Percentiles rank a stretch among this genome's conserved stretches.
These are phyloP conservation scores for Pocota personata DNA, from an alignment of 2,888 invertebrate genomes.

Conservation along the genomic window DNA sequence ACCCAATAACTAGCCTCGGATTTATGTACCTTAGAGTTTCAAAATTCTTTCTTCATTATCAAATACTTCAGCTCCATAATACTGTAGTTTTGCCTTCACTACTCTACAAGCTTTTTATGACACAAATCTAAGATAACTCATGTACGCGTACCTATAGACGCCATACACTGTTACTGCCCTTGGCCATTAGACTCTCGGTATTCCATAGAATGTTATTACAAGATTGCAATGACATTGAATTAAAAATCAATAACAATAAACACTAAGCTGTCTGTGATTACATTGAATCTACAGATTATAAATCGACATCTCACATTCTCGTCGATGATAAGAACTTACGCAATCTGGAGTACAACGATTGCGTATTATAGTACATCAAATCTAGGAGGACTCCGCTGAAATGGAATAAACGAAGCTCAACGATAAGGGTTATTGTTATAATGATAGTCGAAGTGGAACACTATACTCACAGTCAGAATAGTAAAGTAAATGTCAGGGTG, in stretches of 20 bases:
- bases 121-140: neutral
- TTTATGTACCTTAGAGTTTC: too few species aligned
- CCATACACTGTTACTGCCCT: neutral
- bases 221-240: constrained; percentile 22
- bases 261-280: constrained; percentile 8
- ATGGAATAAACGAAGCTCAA: neutral
- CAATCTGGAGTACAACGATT: neutral
- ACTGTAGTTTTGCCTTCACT: neutral
- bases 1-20: too few species aligned
- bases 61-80: neutral
- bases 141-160: too few species aligned
- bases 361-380: neutral
- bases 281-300: constrained; percentile 16
- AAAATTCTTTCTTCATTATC: too few species aligned
- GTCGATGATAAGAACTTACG: constrained; percentile 9
- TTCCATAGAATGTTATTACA: neutral
- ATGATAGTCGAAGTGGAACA: neutral
- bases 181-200: constrained; percentile 15
- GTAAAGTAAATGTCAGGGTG: neutral
- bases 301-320: neutral
- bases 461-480: neutral
- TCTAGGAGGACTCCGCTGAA: neutral
- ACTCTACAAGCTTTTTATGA: neutral
- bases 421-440: constrained; percentile 22
- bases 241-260: constrained; percentile 42